Percentiles rank a stretch among this genome's conserved stretches.
phyloP scores from a whole-genome alignment of 2,113 vertebrate species.

The Synchiropus splendidus region DNA sequence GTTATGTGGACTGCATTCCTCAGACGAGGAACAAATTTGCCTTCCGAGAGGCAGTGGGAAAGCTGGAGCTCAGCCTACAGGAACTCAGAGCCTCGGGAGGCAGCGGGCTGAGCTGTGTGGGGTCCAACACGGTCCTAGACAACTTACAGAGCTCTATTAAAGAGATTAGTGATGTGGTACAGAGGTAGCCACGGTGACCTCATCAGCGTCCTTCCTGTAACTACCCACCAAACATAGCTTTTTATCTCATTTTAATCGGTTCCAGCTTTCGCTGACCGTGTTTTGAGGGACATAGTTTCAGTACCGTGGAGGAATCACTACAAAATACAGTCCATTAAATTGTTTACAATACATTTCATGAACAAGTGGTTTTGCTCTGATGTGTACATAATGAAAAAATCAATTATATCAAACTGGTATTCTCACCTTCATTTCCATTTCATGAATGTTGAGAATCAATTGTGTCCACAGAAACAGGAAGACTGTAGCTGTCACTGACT shows the following conservation, averaged over 20 bases:
- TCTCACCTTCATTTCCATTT: not conserved
- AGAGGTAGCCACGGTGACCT: conserved; percentile 87
- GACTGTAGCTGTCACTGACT: not conserved
- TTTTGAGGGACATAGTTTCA: conserved; percentile 33
- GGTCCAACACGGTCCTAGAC: conserved; percentile 82
- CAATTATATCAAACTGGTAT: conserved; percentile 36
- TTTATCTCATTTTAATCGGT: conserved; percentile 20
- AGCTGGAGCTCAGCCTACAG: conserved; percentile 92
- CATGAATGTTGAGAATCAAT: conserved; percentile 40
- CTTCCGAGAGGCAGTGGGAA: conserved; percentile 93
- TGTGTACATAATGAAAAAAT: conserved; percentile 52
- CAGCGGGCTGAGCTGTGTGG: conserved; percentile 60
- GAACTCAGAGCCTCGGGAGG: conserved; percentile 87
- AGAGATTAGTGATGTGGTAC: conserved; percentile 96
- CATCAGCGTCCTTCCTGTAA: conserved; percentile 33
- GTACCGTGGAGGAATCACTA: conserved; percentile 67
- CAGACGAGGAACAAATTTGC: conserved; percentile 98
- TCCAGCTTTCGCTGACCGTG: conserved; percentile 28
- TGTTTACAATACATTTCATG: conserved; percentile 65
- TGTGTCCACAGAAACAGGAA: conserved; percentile 10
- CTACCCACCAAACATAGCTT: conserved; percentile 13
- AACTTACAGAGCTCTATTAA: conserved; percentile 93
- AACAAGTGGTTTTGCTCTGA: conserved; percentile 50
- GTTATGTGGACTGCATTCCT: conserved; percentile 96
- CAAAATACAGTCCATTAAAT: conserved; percentile 40